phyloP scores from a whole-genome alignment of 2,797 vertebrate species.

The Clarias fuscus region DNA sequence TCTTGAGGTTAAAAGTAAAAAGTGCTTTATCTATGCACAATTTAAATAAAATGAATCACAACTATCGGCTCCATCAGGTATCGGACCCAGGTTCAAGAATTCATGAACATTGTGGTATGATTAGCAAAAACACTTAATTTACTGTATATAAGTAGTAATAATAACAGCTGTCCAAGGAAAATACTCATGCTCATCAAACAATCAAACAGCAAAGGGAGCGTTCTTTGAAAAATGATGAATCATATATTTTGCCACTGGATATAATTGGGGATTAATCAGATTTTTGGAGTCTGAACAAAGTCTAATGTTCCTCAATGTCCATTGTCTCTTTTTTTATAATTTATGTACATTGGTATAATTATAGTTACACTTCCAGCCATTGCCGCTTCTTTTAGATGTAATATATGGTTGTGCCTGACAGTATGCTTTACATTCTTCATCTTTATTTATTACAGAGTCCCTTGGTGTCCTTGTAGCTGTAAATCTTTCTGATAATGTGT shows the following conservation, averaged over 20 bases:
- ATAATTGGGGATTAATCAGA: neutral
- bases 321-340: neutral
- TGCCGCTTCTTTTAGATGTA: slow-evolving; percentile 19
- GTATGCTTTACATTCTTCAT: slow-evolving; percentile 17
- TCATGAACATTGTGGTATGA: neutral
- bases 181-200: neutral
- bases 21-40: neutral
- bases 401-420: slow-evolving; percentile 34
- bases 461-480: slow-evolving; percentile 35
- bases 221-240: neutral
- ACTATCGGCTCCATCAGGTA: neutral
- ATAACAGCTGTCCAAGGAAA: neutral
- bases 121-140: neutral
- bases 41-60: neutral
- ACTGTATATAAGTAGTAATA: neutral
- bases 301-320: neutral
- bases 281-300: neutral
- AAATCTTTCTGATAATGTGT: slow-evolving; percentile 53
- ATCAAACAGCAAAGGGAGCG: neutral
- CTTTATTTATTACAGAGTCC: slow-evolving; percentile 46
- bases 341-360: neutral
- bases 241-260: neutral
- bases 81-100: neutral
- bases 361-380: slow-evolving; percentile 9
- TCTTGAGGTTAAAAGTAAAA: too few relatives aligned